Base-by-base conservation (phyloP, 2,888 invertebrate genomes). In the Bruchidius siliquastri region DNA sequence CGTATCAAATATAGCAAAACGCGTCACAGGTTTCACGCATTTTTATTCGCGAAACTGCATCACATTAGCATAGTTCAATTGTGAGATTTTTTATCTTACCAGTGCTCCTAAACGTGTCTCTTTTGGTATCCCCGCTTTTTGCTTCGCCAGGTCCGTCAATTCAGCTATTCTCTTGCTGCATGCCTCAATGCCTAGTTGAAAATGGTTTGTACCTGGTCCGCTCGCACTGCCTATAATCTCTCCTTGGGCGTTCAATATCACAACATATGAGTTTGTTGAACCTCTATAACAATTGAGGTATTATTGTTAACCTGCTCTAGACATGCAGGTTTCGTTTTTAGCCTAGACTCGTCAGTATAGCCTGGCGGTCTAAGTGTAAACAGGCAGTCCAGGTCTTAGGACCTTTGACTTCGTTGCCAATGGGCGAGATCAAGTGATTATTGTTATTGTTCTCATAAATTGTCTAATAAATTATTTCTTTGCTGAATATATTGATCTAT, bases 181-280 rank as follows among this genome's bases (percentile, higher is more conserved):
- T 85, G 94, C 94, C 0, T 92, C 91, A 83, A 95, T 92, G 0
- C 96, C 96, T n/a, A 94, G 86, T 80, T 92, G 91, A 92, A 94
- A 94, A 83, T 94, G 94, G 87, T 96, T 96, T 69, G 95, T 95
- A 66, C 92, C 91, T 3, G 91, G 91, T 0, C 95, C 95, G 69
- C 77, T 75, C 75, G 90, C 89, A 79, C 88, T 89, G 0, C 92
- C 90, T 67, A 96, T 83, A 71, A 92, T 90, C 70, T 90, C 87
- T 8, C 96, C 97, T 30, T 89, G 87, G 32, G 90, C 90, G 82
- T 95, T 90, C 82, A 94, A 90, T 75, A 97, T 91, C 32, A 95
- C 90, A 69, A 94, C 88, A 75, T 92, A 92, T 20, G 96, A 96
- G 83, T 94, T 93, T 74, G 96, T 96, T 30, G 93, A 95, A 68